Conservation (phyloP, 2,888 invertebrate genomes). For the Hermaeophaga mercurialis region DNA sequence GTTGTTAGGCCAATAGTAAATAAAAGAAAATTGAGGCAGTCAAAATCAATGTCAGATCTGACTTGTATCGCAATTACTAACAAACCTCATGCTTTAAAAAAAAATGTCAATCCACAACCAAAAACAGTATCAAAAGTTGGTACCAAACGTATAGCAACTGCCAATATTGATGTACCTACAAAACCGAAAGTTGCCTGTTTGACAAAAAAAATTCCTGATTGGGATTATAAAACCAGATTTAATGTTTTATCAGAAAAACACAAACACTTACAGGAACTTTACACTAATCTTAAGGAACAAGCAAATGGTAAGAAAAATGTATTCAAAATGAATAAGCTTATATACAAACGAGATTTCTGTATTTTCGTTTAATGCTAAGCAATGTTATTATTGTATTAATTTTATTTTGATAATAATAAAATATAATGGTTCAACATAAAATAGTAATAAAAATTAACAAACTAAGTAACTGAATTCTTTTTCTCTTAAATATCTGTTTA, state of each 20-base stretch:
- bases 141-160: slow-evolving; percentile 15
- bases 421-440: too few species aligned
- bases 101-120: neutral
- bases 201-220: slow-evolving; percentile 41
- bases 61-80: slow-evolving; percentile 4
- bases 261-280: slow-evolving; percentile 61
- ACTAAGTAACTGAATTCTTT: too few species aligned
- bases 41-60: slow-evolving; percentile 36
- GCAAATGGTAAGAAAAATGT: slow-evolving; percentile 30
- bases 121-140: slow-evolving; percentile 7
- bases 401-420: too few species aligned
- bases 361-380: too few species aligned
- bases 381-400: too few species aligned
- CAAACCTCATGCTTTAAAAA: neutral
- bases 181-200: slow-evolving; percentile 39
- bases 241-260: slow-evolving; percentile 66
- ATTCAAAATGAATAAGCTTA: slow-evolving; percentile 3
- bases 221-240: slow-evolving; percentile 63
- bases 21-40: too few species aligned
- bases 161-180: slow-evolving; percentile 25
- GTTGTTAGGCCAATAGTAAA: too few species aligned
- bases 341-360: neutral
- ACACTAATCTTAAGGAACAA: slow-evolving; percentile 59
- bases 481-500: too few species aligned
- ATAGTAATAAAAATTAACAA: too few species aligned